phyloP scores from a whole-genome alignment of 37 sponge, comb jelly and placozoan genomes.

The Geodia barretti region DNA sequence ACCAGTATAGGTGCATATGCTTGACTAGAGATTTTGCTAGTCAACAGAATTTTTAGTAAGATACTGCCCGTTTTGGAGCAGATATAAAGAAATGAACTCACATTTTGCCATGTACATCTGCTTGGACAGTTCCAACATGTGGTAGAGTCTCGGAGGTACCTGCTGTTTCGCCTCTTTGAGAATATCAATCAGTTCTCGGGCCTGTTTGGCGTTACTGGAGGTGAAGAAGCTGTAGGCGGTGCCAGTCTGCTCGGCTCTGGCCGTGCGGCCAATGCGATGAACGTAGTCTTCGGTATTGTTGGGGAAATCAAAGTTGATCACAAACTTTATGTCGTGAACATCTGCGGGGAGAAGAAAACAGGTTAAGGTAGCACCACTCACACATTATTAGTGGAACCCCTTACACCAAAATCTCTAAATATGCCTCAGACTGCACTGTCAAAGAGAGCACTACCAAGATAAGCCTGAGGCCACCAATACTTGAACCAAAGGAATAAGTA shows the following conservation, averaged over 20 bases:
- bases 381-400: neutral
- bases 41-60: no score
- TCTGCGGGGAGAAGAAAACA: constrained; percentile 52
- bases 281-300: constrained; percentile 95
- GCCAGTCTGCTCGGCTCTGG: constrained; percentile 86
- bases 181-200: constrained; percentile 84
- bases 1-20: no score
- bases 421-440: neutral
- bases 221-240: constrained; percentile 98
- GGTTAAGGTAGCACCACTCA: neutral
- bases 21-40: no score
- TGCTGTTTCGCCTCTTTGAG: constrained; percentile 88
- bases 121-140: constrained; percentile 73
- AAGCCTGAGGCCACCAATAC: no score
- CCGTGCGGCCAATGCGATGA: constrained; percentile 98
- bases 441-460: no score
- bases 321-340: constrained; percentile 90
- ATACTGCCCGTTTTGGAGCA: no score
- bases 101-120: constrained; percentile 19
- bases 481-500: no score
- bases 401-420: neutral
- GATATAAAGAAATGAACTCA: no score
- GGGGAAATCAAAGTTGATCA: constrained; percentile 98
- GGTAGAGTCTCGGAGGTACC: constrained; percentile 68
- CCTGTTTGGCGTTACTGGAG: constrained; percentile 66